Conservation (phyloP, 2,797 vertebrate species). For the Neosilurus hyrtlii region DNA sequence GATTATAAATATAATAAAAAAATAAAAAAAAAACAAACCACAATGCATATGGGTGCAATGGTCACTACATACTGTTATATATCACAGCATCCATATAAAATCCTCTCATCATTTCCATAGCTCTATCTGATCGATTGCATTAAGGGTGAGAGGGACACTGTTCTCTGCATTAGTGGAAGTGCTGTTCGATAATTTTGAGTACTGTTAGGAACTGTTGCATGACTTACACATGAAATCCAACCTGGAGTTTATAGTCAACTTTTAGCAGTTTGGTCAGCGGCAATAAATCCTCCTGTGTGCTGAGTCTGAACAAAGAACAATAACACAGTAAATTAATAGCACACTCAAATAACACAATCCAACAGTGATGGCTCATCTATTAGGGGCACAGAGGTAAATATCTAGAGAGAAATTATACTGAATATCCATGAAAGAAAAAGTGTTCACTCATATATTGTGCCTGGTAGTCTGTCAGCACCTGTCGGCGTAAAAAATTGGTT, state of each 20-base stretch:
- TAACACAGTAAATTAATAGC: not conserved
- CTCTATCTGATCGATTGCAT: not conserved
- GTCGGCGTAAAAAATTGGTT: too few relatives aligned
- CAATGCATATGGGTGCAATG: not conserved
- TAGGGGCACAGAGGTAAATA: too few relatives aligned
- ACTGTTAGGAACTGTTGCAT: not conserved
- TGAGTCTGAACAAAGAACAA: conserved; percentile 71
- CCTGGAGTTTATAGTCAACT: conserved; percentile 79
- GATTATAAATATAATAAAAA: not conserved
- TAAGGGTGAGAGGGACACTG: not conserved
- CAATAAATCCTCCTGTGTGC: conserved; percentile 75
- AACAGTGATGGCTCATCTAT: too few relatives aligned
- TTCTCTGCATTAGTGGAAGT: not conserved
- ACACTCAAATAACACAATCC: not conserved
- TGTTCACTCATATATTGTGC: too few relatives aligned
- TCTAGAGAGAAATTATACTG: too few relatives aligned
- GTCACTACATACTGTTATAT: too few relatives aligned
- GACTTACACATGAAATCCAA: conserved; percentile 78
- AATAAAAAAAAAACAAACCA: too few relatives aligned
- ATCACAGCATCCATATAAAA: not conserved
- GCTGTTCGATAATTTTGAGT: not conserved
- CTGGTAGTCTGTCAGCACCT: too few relatives aligned
- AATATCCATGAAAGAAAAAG: too few relatives aligned
- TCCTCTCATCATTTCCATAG: not conserved
- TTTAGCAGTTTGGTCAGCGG: conserved; percentile 70